A percentile compares a stretch with the other conserved stretches of the same genome.
These are phyloP conservation scores for Axea sp. DNA, from an alignment of 2,888 invertebrate genomes.

Conservation along the genomic window DNA sequence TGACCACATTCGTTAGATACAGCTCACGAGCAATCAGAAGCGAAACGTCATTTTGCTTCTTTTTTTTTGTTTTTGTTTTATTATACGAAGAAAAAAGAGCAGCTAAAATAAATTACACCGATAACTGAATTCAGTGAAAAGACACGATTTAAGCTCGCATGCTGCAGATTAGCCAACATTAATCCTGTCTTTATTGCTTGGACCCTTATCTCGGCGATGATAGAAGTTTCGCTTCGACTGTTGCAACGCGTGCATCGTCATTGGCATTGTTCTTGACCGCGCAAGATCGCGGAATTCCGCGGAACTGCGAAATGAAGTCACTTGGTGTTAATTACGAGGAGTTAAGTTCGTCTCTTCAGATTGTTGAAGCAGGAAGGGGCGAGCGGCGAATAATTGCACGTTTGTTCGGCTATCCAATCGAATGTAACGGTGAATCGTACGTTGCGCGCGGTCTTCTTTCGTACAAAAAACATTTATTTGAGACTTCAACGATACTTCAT, in stretches of 20 bases:
- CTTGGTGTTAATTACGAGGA: slow-evolving; percentile 46
- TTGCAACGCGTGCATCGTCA: slow-evolving; percentile 32
- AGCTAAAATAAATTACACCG: slow-evolving; percentile 6
- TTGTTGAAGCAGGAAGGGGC: slow-evolving; percentile 6
- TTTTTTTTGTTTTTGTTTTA: no score
- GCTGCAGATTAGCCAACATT: slow-evolving; percentile 19
- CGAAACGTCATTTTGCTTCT: no score
- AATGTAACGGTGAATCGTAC: slow-evolving; percentile 48
- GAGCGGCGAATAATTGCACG: slow-evolving; percentile 54
- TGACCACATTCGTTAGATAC: no score
- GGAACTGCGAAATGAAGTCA: slow-evolving; percentile 50
- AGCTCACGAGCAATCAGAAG: no score
- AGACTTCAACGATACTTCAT: slow-evolving; percentile 21
- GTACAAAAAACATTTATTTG: slow-evolving; percentile 17
- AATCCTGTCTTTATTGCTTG: slow-evolving; percentile 19
- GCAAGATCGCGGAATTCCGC: slow-evolving; percentile 12
- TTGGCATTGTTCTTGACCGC: slow-evolving; percentile 12
- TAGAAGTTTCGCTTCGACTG: slow-evolving; percentile 12
- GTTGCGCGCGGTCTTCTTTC: slow-evolving; percentile 21
- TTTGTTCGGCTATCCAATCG: slow-evolving; percentile 51
- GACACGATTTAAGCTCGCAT: slow-evolving; percentile 1
- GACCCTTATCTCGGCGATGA: slow-evolving; percentile 6
- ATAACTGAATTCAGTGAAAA: not conserved
- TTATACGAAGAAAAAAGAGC: no score
- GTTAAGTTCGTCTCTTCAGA: slow-evolving; percentile 12